Evolutionary conservation across 2,113 vertebrate species (phyloP), one percentile per base, ranked within the genome.

Genomic region (Hippolais icterina): DNA sequence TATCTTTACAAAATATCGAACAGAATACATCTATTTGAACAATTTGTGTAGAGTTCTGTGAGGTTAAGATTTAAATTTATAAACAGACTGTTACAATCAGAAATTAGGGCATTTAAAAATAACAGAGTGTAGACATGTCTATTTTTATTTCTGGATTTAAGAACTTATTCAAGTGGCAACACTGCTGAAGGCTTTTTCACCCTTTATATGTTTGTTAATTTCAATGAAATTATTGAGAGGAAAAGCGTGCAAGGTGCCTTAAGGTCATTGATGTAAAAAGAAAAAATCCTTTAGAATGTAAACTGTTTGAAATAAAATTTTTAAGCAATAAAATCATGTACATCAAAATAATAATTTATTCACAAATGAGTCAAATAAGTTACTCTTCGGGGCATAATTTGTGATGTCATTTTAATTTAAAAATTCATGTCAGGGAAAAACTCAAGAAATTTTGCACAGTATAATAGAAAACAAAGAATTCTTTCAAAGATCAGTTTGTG

Each of bases 391-490:
- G 91, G 66, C 16, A 79, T 83, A 87, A 93, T 94, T 96, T 94
- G 44, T 93, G 60, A 75, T 93, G 61, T 88, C 71, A 87, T 76
- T 91, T 94, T 89, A 81, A 92, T 94, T 96, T 85, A 60, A 89
- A 93, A 95, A 80, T 4, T 42, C 44, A 61, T 76, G 46, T 24
- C 83, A 95, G 20, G 31, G 65, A 83, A 94, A 96, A 80, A 22
- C 8, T 95, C 37, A 89, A 83, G 49, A 93, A 95, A 96, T 92
- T 96, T 74, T 83, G 21, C 83, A 86, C 44, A 92, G 39, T 72
- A 15, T 90, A 83, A 63, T 11, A 82, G 75, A 80, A 97, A 97
- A 95, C 85, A 97, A 97, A 96, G 80, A 96, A 93, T 76, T 95
- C 66, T 87, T 96, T 97, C 81, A 94, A 81, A 91, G 28, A 59